Conservation (phyloP, 2,888 invertebrate genomes). For the Leptopilina drosophilae region DNA sequence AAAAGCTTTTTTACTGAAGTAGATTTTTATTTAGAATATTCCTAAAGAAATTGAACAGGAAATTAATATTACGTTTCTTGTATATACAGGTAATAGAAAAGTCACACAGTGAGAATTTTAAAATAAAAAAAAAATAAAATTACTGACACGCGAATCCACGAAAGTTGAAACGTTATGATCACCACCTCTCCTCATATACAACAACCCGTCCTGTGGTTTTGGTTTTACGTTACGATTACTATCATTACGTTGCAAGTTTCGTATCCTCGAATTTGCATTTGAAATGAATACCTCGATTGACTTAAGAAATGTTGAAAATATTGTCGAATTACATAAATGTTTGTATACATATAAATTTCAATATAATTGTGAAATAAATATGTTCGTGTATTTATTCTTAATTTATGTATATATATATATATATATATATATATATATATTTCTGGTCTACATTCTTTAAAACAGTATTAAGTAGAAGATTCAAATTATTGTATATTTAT, state of each 20-base stretch:
- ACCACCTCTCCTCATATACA: constrained; percentile 50
- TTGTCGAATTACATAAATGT: not conserved
- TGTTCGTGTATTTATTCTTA: too few relatives aligned
- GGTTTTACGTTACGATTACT: constrained; percentile 46
- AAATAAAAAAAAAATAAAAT: not conserved
- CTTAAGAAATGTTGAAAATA: not conserved
- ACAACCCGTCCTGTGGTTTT: constrained; percentile 61
- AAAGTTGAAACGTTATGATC: constrained; percentile 55
- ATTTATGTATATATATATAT: too few relatives aligned
- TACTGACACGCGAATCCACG: constrained; percentile 63
- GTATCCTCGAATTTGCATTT: constrained; percentile 17
- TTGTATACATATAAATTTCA: not conserved
- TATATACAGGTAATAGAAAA: not conserved
- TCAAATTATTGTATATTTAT: too few relatives aligned
- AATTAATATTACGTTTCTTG: too few relatives aligned
- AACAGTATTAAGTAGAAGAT: too few relatives aligned
- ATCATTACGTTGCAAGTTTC: constrained; percentile 22
- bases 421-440: too few relatives aligned
- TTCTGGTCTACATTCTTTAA: too few relatives aligned
- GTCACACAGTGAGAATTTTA: not conserved
- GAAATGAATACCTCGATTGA: constrained; percentile 3
- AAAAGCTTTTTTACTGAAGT: too few relatives aligned
- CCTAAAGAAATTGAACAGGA: too few relatives aligned
- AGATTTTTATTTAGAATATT: too few relatives aligned
- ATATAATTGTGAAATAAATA: not conserved